Conservation (phyloP, 1,140 invertebrate species). For the Steinernema feltiae region DNA sequence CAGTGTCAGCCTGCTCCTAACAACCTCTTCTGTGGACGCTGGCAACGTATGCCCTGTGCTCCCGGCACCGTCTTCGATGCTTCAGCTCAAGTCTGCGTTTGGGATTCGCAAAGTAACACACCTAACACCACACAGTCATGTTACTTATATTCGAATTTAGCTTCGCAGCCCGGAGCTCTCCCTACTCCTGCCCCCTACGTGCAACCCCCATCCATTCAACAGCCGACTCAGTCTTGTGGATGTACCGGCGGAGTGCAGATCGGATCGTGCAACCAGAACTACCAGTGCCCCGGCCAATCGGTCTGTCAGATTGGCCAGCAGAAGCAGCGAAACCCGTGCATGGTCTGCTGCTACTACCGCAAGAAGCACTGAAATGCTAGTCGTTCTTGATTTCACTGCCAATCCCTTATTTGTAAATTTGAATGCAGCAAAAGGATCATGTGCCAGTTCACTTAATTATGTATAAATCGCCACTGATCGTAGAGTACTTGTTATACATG, state of each 20-base stretch:
- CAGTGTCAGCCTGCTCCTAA: slow-evolving; percentile 56
- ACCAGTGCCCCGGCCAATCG: slow-evolving; percentile 53
- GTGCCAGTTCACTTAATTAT: neutral
- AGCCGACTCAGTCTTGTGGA: slow-evolving; percentile 32
- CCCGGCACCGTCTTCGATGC: slow-evolving; percentile 51
- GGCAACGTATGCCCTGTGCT: slow-evolving; percentile 57
- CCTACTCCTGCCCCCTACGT: slow-evolving; percentile 41
- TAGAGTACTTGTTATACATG: neutral
- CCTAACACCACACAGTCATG: neutral
- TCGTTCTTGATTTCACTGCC: neutral
- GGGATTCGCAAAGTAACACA: slow-evolving; percentile 39
- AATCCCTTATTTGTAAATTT: slow-evolving; percentile 6
- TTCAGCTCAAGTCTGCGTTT: slow-evolving; percentile 52
- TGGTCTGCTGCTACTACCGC: slow-evolving; percentile 49
- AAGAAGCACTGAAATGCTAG: slow-evolving; percentile 27
- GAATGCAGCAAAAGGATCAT: neutral
- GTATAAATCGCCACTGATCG: neutral
- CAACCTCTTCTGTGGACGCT: slow-evolving; percentile 55
- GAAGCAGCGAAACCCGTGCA: slow-evolving; percentile 34
- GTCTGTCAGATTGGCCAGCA: slow-evolving; percentile 52
- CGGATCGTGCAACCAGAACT: slow-evolving; percentile 50
- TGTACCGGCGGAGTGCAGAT: slow-evolving; percentile 54
- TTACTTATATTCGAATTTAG: slow-evolving; percentile 22
- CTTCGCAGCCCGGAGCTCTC: slow-evolving; percentile 31
- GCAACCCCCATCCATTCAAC: slow-evolving; percentile 25